These are phyloP conservation scores for Oasisia sp. DNA, from an alignment of 2,888 invertebrate species.

Conservation along the genomic window DNA sequence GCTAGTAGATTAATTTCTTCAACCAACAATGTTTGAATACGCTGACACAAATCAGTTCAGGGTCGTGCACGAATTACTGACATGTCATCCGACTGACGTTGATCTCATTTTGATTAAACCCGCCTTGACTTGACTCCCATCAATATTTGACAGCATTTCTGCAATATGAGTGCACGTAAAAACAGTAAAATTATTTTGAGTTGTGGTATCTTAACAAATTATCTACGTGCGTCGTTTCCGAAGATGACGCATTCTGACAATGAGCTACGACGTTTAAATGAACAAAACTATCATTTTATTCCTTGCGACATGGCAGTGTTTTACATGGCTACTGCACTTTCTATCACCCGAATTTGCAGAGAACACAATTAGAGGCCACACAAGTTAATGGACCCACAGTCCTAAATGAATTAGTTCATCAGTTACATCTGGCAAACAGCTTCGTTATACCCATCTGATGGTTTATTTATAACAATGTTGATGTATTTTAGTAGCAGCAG, in stretches of 20 bases:
- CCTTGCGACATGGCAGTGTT: not conserved
- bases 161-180: not conserved
- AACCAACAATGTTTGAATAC: not conserved
- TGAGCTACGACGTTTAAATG: not conserved
- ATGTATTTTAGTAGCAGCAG: not conserved
- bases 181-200: not conserved
- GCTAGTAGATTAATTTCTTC: not conserved
- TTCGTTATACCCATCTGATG: not conserved
- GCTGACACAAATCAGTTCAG: not conserved
- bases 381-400: not conserved
- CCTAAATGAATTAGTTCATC: not conserved
- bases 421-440: not conserved
- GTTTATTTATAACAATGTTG: not conserved
- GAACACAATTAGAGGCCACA: not conserved
- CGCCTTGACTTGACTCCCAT: not conserved
- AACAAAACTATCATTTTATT: not conserved
- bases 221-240: not conserved
- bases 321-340: not conserved
- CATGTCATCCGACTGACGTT: not conserved
- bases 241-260: not conserved
- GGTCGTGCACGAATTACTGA: not conserved
- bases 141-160: not conserved
- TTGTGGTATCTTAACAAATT: not conserved
- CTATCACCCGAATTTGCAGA: not conserved
- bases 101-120: not conserved